phyloP scores from a whole-genome alignment of 2,888 invertebrate species.

The Lydus trimaculatus region DNA sequence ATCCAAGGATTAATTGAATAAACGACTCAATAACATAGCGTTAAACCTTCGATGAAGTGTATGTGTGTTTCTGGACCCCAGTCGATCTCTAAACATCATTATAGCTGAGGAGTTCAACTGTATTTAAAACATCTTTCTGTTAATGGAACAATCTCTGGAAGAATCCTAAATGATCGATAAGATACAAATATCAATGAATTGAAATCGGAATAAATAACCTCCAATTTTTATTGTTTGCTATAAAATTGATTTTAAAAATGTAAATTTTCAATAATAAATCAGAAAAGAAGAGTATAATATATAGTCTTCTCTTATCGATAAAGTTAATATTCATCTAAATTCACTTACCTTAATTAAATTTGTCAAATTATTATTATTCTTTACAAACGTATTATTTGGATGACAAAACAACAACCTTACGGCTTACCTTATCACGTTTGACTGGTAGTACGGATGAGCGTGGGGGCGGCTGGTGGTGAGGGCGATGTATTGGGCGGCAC shows the following conservation, averaged over 20 bases:
- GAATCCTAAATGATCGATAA: neutral
- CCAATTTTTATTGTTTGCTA: neutral
- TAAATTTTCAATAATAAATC: neutral
- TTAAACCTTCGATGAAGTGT: no score
- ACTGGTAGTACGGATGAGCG: conserved; percentile 40
- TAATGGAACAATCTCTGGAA: neutral
- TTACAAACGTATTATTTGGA: no score
- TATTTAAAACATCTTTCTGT: no score
- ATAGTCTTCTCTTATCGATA: no score
- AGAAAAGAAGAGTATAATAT: no score
- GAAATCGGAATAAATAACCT: neutral
- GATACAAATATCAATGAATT: neutral
- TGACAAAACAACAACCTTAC: neutral
- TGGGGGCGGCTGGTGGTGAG: conserved; percentile 30
- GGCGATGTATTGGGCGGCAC: conserved; percentile 42
- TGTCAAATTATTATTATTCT: no score
- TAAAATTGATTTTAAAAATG: neutral
- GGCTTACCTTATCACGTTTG: conserved; percentile 48
- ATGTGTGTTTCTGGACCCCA: no score
- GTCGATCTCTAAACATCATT: no score
- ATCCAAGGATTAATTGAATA: no score
- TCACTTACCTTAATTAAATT: neutral
- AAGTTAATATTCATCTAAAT: no score
- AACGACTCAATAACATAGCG: no score
- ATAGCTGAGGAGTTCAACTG: no score